Evolutionary conservation across 2,113 vertebrate species (phyloP).

Genomic region (Hippopotamus amphibius): DNA sequence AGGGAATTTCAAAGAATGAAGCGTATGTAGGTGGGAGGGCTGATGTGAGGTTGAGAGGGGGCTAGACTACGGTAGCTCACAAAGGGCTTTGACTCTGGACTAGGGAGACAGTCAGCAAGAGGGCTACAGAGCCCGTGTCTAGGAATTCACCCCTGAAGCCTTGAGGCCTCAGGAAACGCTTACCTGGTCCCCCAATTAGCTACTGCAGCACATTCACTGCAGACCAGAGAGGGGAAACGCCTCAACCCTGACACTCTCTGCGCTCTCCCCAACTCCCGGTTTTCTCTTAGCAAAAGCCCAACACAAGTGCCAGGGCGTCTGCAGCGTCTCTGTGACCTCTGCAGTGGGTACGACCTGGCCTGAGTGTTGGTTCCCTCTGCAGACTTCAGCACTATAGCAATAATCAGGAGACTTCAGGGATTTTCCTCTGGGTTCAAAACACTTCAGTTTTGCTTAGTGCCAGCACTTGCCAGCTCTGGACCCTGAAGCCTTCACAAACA

Average conservation of each 20-base stretch:
- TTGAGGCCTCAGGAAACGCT: background rate
- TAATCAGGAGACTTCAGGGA: slow-evolving; percentile 16
- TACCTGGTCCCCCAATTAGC: background rate
- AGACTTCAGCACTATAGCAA: background rate
- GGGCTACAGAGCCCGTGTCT: background rate
- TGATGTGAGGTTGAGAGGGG: background rate
- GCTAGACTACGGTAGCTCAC: too few species aligned
- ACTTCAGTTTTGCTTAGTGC: slow-evolving; percentile 76
- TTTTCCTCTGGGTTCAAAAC: slow-evolving; percentile 78
- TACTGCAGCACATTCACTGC: background rate
- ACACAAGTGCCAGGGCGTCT: background rate
- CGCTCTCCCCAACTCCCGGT: background rate
- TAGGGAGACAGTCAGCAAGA: background rate
- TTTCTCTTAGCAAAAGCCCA: slow-evolving; percentile 39
- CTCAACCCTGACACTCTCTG: background rate
- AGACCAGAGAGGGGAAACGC: background rate
- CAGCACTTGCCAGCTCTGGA: slow-evolving; percentile 52
- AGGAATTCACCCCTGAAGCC: background rate
- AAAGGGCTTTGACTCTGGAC: too few species aligned
- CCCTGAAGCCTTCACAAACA: slow-evolving; percentile 62
- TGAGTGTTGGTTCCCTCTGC: slow-evolving; percentile 9
- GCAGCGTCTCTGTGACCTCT: background rate
- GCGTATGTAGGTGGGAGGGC: background rate
- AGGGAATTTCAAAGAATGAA: background rate
- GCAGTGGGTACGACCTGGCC: background rate